Conservation (phyloP, 2,888 invertebrate species). For the Tipula lateralis region DNA sequence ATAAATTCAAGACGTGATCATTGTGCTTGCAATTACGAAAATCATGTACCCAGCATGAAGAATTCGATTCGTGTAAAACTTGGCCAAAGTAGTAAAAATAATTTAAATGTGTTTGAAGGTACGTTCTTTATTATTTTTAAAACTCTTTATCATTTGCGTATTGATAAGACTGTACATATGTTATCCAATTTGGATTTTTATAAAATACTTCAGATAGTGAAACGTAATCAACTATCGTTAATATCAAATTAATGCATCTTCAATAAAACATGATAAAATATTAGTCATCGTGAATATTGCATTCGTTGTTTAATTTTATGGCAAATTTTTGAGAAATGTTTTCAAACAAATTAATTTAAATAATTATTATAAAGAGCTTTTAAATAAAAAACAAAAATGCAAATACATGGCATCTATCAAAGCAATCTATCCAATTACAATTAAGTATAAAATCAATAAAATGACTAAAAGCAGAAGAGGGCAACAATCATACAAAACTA, state of each 20-base stretch:
- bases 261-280: not conserved
- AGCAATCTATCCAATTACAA: not conserved
- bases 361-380: not conserved
- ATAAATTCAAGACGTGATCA: conserved; percentile 25
- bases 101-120: not conserved
- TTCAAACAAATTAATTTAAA: not conserved
- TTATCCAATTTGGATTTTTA: not conserved
- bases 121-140: not conserved
- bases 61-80: not conserved
- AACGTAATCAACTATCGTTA: not conserved
- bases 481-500: too few species aligned
- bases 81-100: not conserved
- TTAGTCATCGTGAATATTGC: not conserved
- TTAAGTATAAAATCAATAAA: not conserved
- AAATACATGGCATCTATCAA: not conserved
- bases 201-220: not conserved
- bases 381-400: not conserved
- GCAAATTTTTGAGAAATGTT: not conserved
- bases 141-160: not conserved
- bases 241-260: not conserved
- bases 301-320: not conserved
- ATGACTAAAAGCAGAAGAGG: not conserved
- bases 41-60: conserved; percentile 19
- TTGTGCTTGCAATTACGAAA: conserved; percentile 30
- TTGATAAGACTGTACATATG: not conserved